Base-by-base conservation (phyloP, 2,113 vertebrate genomes). In the Coptodon bakossiorum region DNA sequence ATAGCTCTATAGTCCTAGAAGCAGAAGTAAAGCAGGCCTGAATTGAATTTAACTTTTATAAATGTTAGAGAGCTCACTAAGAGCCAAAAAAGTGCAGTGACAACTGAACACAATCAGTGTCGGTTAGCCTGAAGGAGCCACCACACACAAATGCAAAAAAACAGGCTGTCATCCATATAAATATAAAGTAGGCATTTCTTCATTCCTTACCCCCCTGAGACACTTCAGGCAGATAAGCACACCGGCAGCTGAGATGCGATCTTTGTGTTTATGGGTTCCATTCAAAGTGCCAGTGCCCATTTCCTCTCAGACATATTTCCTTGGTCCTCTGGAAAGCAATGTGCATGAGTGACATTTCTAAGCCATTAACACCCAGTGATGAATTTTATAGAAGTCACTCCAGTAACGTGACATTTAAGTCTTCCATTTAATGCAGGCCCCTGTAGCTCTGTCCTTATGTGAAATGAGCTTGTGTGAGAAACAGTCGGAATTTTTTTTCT, bases 331-430 rank as follows among this genome's bases (percentile, higher is more conserved):
- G 79, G 78, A 89, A 79, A 73, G 83, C 57, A 24, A 40, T 90
- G 82, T 40, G 54, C 10, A 56, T 81, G 92, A 93, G 81, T 94
- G 94, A 94, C 94, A 95, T 94, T 95, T 95, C 80, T 86, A 19
- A 86, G 56, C 89, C 86, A 92, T 92, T 94, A 93, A 86, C 87
- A 89, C 14, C 78, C 80, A 86, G 66, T 22, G 53, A 89, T 86
- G 50, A 84, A 92, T 92, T 93, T 93, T 82, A 80, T 79, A 50
- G 81, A 89, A 91, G 88, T 86, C 84, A 90, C 86, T 93, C 85
- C 85, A 45, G 61, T 57, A 61, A 89, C 27, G 79, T 92, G 94
- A 93, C 93, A 94, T 94, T 94, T 93, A 90, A 90, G 81, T 79
- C 71, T 48, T 82, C n/a, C 13, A 29, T 85, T 91, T 90, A 90